phyloP scores from a whole-genome alignment of 2,797 vertebrate species.

The Nyctibius grandis region DNA sequence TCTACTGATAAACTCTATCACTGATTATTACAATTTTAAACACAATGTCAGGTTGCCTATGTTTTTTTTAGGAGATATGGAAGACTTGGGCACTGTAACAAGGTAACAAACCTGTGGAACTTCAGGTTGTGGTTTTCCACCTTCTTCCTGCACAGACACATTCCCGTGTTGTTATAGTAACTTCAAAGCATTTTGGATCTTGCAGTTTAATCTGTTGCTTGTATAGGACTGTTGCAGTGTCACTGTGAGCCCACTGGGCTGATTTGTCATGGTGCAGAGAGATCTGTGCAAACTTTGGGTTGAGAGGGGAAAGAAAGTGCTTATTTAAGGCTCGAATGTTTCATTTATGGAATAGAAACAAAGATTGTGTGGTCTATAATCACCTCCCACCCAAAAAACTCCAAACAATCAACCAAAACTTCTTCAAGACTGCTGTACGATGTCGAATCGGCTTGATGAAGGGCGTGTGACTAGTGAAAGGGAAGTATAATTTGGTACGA shows the following conservation, averaged over 20 bases:
- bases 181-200: not conserved
- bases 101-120: not conserved
- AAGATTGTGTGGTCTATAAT: not conserved
- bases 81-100: not conserved
- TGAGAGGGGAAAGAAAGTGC: not conserved
- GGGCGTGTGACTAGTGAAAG: not conserved
- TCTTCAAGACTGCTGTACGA: no score
- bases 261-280: not conserved
- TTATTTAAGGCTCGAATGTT: not conserved
- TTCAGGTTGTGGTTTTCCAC: not conserved
- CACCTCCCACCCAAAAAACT: fast-evolving
- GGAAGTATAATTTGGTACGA: not conserved
- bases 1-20: not conserved
- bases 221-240: not conserved
- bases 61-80: not conserved
- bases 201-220: not conserved
- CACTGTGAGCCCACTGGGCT: not conserved
- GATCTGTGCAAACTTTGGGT: not conserved
- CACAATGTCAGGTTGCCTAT: not conserved
- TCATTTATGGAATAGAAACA: not conserved
- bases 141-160: not conserved
- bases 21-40: not conserved
- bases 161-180: not conserved
- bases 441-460: fast-evolving
- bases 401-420: not conserved